Base-by-base conservation (phyloP, 2,113 vertebrate species). In the Rhegmatorhina hoffmannsi region DNA sequence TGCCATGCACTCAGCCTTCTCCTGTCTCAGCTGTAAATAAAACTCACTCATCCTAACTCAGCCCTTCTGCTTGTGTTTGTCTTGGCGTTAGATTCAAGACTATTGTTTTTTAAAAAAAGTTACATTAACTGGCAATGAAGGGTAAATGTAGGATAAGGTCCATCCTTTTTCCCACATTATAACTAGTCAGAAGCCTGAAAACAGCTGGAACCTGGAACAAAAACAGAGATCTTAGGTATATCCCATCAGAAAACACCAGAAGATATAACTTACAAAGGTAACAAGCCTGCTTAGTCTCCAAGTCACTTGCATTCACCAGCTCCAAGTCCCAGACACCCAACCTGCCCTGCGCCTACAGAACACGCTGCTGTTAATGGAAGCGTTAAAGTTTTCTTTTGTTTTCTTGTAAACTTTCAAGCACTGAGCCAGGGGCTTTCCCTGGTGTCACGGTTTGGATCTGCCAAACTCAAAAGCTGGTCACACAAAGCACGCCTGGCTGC, bases 391-490 rank as follows among this genome's bases (percentile, higher is more conserved):
- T 73, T 25, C 78, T 38, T 0, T 0, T 52, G 64, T 76, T 33
- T 31, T 88, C 66, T 70, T 4, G 18, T 56, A 44, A 86, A 55
- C 43, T 49, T 56, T 1, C 43, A 25, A 72, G 26, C 5, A 0
- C 67, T 15, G 36, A 89, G 82, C 75, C 74, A 89, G 63, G 75
- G 36, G 38, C 56, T 64, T 72, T 80, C 62, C 72, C 84, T 62
- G 38, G 11, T 90, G 55, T 76, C 59, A 68, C 0, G 0, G 23
- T 44, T 59, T 26, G 29, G 17, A 77, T 80, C 63, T 66, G 43
- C 84, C 47, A 11, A 80, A 38, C 79, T 64, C 59, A 7, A 69
- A 68, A 87, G 58, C 38, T 64, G 56, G 75, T 86, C 59, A 34
- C 83, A 74, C 31, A 11, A 40, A 75, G 58, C 49, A 16, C 70